A percentile compares a stretch with the other conserved stretches of the same genome.
These are phyloP conservation scores for Rhinolophus sinicus DNA, from an alignment of 2,113 vertebrate species.

Conservation along the genomic window DNA sequence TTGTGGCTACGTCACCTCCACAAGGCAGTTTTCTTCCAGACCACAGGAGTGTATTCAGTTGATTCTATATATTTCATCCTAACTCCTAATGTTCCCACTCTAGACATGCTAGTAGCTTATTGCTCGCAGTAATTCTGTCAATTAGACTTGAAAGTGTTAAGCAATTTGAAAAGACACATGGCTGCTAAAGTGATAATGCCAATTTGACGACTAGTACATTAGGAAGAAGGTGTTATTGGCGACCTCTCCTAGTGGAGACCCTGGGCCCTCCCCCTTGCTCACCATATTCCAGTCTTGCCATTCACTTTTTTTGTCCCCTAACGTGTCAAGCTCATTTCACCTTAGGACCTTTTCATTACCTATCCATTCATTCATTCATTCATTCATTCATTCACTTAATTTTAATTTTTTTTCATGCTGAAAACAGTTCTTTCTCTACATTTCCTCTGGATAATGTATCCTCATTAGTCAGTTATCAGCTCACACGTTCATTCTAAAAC, in stretches of 20 bases:
- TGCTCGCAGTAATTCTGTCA: not conserved
- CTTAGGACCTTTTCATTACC: not conserved
- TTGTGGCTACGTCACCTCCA: not conserved
- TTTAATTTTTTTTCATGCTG: not conserved
- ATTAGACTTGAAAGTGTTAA: not conserved
- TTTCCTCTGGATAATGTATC: not conserved
- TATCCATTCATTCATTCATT: too few species aligned
- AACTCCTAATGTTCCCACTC: not conserved
- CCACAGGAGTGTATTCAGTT: not conserved
- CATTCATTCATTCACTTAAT: not conserved
- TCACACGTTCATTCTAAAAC: not conserved
- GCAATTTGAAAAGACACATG: not conserved
- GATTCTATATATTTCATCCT: not conserved
- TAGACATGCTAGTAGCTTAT: not conserved
- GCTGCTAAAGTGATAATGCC: not conserved
- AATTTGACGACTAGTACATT: not conserved
- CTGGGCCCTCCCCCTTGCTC: not conserved
- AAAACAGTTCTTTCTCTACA: not conserved
- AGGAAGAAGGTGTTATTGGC: not conserved
- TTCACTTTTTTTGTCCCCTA: not conserved
- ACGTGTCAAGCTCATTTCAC: not conserved
- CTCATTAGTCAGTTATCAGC: not conserved
- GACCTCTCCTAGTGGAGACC: accelerated
- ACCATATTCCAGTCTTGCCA: accelerated
- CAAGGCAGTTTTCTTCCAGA: not conserved